Percentiles rank a stretch among this genome's conserved stretches.
Evolutionary conservation across 1,140 invertebrate genomes (phyloP).

Genomic region (Microplitis demolitor): DNA sequence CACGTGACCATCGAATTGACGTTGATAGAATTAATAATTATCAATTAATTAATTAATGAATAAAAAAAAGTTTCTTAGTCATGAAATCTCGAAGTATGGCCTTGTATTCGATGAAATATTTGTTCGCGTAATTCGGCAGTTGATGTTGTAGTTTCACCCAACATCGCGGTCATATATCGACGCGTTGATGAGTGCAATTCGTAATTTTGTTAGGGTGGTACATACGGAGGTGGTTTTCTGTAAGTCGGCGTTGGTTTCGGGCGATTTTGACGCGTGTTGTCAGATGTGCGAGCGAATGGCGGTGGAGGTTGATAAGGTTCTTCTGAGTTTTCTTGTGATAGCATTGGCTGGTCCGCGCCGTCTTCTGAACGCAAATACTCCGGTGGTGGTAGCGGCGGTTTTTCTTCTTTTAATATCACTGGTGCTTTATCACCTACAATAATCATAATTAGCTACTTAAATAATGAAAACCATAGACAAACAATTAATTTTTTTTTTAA

Average conservation of each 20-base stretch:
- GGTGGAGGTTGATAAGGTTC: constrained; percentile 71
- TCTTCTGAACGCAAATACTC: constrained; percentile 71
- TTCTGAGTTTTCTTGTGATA: constrained; percentile 58
- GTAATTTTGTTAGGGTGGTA: constrained; percentile 79
- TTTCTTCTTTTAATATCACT: constrained; percentile 91
- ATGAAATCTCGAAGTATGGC: too few species aligned
- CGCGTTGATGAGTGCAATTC: constrained; percentile 47
- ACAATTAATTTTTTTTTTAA: too few species aligned
- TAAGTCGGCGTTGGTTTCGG: constrained; percentile 85
- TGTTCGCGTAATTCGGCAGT: constrained; percentile 51
- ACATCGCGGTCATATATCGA: constrained; percentile 56
- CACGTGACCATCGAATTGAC: too few species aligned
- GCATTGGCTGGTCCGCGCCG: constrained; percentile 57
- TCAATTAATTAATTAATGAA: too few species aligned
- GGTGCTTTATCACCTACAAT: constrained; percentile 76
- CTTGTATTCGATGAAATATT: constrained; percentile 45
- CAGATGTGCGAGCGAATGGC: constrained; percentile 75
- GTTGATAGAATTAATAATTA: too few species aligned
- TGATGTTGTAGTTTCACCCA: constrained; percentile 44
- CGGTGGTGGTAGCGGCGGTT: constrained; percentile 82
- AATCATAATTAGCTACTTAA: neutral
- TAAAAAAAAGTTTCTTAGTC: too few species aligned
- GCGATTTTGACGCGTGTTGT: constrained; percentile 68
- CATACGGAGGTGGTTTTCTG: constrained; percentile 89
- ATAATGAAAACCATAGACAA: neutral